phyloP scores from a whole-genome alignment of 30 jellyfish, hydroid and myxozoan genomes.

The Aurelia aurita complex sp. Pacific region DNA sequence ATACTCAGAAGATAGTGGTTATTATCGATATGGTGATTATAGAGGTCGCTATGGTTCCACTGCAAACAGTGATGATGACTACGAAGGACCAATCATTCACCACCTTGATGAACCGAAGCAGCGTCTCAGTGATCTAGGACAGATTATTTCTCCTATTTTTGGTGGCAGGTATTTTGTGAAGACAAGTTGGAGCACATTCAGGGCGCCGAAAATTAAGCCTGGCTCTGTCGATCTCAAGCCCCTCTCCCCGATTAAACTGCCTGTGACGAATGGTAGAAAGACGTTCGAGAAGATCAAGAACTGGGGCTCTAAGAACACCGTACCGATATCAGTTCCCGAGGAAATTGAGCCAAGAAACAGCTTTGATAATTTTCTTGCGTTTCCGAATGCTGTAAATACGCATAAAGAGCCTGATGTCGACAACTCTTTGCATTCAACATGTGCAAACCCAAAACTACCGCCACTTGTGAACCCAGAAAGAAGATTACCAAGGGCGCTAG shows the following conservation, averaged over 20 bases:
- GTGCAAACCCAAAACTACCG: neutral
- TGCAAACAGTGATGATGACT: slow-evolving; percentile 33
- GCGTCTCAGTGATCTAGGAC: slow-evolving; percentile 44
- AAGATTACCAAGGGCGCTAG: slow-evolving; percentile 37
- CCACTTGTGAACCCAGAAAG: neutral
- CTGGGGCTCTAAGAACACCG: slow-evolving; percentile 36
- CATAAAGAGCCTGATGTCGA: neutral
- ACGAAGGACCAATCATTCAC: slow-evolving; percentile 66
- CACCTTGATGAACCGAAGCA: slow-evolving; percentile 44
- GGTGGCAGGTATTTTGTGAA: slow-evolving; percentile 75
- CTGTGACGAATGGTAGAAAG: slow-evolving; percentile 11
- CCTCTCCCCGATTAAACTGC: slow-evolving; percentile 27
- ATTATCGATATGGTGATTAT: slow-evolving; percentile 33
- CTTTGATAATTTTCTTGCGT: slow-evolving; percentile 14
- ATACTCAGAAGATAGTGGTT: slow-evolving; percentile 62
- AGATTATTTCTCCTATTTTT: slow-evolving; percentile 61
- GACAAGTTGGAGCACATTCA: slow-evolving; percentile 73
- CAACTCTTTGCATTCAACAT: neutral
- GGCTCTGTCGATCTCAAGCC: slow-evolving; percentile 44
- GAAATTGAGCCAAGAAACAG: neutral
- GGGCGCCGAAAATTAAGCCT: slow-evolving; percentile 69
- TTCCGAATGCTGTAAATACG: neutral
- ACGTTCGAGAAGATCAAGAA: slow-evolving; percentile 61
- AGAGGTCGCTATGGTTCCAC: slow-evolving; percentile 15
- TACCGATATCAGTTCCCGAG: neutral